Conservation (phyloP, 53 echinoderm and acorn worm species). For the Antedon mediterranea region DNA sequence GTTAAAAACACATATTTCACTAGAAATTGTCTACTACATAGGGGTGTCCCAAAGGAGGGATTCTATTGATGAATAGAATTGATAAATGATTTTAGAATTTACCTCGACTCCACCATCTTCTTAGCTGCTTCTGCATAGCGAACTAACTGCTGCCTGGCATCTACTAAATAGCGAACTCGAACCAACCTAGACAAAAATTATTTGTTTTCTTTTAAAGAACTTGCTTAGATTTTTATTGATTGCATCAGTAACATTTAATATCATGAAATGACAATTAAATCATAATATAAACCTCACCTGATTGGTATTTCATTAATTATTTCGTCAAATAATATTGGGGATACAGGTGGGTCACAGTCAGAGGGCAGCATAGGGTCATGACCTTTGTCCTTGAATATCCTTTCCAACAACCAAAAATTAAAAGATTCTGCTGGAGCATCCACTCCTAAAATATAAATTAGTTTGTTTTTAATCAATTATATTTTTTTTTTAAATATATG, state of each 20-base stretch:
- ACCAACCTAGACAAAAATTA: neutral
- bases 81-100: neutral
- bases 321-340: slow-evolving; percentile 85
- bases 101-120: slow-evolving; percentile 85
- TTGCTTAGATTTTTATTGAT: too few relatives aligned
- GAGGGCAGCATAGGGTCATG: slow-evolving; percentile 84
- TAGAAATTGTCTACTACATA: too few relatives aligned
- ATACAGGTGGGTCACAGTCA: slow-evolving; percentile 47
- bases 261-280: too few relatives aligned
- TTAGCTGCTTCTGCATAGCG: slow-evolving; percentile 93
- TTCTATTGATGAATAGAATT: too few relatives aligned
- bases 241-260: too few relatives aligned
- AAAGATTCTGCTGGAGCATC: slow-evolving; percentile 83
- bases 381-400: slow-evolving; percentile 82
- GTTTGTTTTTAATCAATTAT: too few relatives aligned
- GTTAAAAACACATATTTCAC: too few relatives aligned
- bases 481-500: too few relatives aligned
- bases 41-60: too few relatives aligned
- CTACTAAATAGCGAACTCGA: neutral
- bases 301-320: slow-evolving; percentile 98
- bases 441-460: slow-evolving; percentile 33
- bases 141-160: slow-evolving; percentile 59
- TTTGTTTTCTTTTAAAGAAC: too few relatives aligned
- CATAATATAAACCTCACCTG: slow-evolving; percentile 48
- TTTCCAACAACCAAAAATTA: slow-evolving; percentile 86